phyloP scores from a whole-genome alignment of 2,113 vertebrate species.

The Archilochus colubris region DNA sequence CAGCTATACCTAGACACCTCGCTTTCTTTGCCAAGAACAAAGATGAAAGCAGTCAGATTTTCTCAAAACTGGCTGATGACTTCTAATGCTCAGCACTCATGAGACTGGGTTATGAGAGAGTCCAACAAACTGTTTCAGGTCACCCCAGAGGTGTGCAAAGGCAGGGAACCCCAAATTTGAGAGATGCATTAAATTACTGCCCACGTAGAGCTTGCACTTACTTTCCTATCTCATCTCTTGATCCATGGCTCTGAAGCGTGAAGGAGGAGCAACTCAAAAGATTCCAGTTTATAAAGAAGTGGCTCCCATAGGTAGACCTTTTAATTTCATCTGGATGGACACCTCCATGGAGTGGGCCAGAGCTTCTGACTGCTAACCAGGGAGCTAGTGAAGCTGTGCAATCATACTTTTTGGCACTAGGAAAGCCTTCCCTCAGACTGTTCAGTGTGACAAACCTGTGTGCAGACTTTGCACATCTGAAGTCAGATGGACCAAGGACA shows the following conservation, averaged over 20 bases:
- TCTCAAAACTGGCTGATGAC: not conserved
- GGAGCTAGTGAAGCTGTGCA: not conserved
- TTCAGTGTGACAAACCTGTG: not conserved
- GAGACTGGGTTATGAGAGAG: not conserved
- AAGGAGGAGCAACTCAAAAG: not conserved
- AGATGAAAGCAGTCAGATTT: not conserved
- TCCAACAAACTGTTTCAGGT: not conserved
- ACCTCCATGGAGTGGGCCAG: rapidly evolving
- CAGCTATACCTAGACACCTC: not conserved
- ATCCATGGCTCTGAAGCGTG: rapidly evolving
- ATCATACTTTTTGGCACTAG: not conserved
- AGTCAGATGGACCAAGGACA: not conserved
- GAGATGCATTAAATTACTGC: not conserved
- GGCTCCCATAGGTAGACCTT: not conserved
- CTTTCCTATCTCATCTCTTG: not conserved
- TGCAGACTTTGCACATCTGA: rapidly evolving
- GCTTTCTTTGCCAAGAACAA: not conserved
- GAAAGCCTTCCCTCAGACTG: not conserved
- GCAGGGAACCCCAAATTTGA: not conserved
- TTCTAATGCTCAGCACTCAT: not conserved
- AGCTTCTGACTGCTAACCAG: not conserved
- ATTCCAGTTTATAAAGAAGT: not conserved
- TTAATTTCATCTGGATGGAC: not conserved
- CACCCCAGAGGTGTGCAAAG: not conserved
- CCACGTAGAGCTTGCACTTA: not conserved